These are phyloP conservation scores for Regulus satrapa DNA, from an alignment of 2,113 vertebrate species.

Conservation along the genomic window DNA sequence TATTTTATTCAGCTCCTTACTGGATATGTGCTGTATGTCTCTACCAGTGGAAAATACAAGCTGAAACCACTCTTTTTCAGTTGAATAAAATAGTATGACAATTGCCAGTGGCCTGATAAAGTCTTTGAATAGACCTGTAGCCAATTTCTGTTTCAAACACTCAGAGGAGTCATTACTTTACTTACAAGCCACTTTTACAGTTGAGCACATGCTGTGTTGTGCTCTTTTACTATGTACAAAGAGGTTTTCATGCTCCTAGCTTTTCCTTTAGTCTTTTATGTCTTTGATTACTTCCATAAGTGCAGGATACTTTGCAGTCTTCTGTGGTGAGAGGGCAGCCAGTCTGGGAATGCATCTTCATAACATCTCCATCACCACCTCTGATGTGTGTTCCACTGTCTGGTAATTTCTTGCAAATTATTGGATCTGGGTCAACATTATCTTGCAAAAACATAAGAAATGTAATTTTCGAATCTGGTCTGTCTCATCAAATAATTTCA, in stretches of 20 bases:
- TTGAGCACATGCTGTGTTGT: background rate
- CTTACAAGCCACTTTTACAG: background rate
- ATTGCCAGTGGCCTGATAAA: background rate
- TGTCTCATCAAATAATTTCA: background rate
- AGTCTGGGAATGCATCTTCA: background rate
- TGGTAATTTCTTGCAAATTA: background rate
- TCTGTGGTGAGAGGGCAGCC: background rate
- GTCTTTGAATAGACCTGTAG: background rate
- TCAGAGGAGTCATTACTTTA: background rate
- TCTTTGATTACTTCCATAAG: background rate
- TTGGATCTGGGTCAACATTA: background rate
- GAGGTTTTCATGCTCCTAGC: background rate
- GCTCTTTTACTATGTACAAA: background rate
- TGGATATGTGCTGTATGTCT: background rate
- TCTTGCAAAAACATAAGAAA: background rate
- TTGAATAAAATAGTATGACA: background rate
- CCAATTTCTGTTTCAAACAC: slow-evolving; percentile 1
- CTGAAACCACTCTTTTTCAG: background rate
- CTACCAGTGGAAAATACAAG: background rate
- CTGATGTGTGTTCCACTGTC: background rate
- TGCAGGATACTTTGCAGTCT: background rate
- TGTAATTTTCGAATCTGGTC: background rate
- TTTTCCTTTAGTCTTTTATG: background rate
- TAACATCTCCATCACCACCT: background rate
- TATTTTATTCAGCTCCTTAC: background rate